Base-by-base conservation (phyloP, 2,888 invertebrate genomes). In the Drosophila peninsularis region DNA sequence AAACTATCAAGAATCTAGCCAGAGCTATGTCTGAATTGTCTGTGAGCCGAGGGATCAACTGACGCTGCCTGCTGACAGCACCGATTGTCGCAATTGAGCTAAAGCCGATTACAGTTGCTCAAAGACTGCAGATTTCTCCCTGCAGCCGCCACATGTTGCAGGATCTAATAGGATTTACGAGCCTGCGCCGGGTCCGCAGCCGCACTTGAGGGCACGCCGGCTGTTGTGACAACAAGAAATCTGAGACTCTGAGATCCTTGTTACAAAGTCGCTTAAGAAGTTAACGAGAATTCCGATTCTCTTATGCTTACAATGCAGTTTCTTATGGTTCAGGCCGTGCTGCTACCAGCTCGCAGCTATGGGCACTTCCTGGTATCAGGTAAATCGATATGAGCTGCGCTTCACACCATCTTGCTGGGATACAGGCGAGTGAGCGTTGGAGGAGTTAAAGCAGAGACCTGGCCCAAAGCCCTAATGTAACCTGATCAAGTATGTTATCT, bases 221-320 rank as follows among this genome's bases (percentile, higher is more conserved):
- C 80, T 85, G 86, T 84, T 82, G 77, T 86, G 74, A 86, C 83
- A 82, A 82, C 82, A 82, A 61, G 86, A 83, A 83, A 82, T 82
- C 54, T 37, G 82, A 82, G 13, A 78, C 50, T 56, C 41, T 27
- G 45, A 63, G 60, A 66, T 65, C 62, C 42, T 52, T 17, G 60
- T 62, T 62, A 49, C 58, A 72, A 69, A 69, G 73, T 76, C 58
- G 73, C 37, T 53, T 62, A 57, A 76, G 77, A 82, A 83, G 78
- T 80, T 81, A 73, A 78, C 73, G 67, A 39, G 78, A 75, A 83
- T 39, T 63, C 36, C 6, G 30, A 52, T 30, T 30, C 24, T 30
- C 7, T 7, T 58, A 37, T 37, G 63, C 45, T 11, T 10, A 66
- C 53, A 68, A 66, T 66, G 36, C 67, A 66, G 21, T 44, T 55